Percentiles rank a stretch among this genome's conserved stretches.
These are phyloP conservation scores for Volucella bombylans DNA, from an alignment of 2,888 invertebrate genomes.

Conservation along the genomic window DNA sequence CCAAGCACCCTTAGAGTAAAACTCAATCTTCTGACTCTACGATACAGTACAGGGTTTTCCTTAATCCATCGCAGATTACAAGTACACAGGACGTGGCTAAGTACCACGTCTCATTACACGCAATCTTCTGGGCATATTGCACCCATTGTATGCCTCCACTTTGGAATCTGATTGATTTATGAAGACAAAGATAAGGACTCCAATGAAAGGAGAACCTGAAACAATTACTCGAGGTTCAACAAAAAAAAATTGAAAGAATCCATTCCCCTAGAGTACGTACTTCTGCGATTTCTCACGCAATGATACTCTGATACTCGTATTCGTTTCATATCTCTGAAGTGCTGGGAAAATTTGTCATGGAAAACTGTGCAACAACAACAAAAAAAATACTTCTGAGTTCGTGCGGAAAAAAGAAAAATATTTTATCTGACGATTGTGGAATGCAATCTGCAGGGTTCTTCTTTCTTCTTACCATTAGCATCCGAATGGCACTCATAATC, in stretches of 20 bases:
- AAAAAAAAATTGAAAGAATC: neutral
- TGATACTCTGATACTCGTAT: neutral
- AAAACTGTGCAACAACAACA: constrained; percentile 29
- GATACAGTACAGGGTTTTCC: too few species aligned
- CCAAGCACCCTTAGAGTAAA: too few species aligned
- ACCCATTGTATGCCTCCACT: constrained; percentile 33
- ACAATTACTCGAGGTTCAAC: neutral
- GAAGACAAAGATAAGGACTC: constrained; percentile 22
- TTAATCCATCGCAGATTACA: too few species aligned
- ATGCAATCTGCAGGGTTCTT: constrained; percentile 2
- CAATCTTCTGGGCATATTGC: constrained; percentile 58
- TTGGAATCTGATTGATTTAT: constrained; percentile 61
- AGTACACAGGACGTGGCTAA: constrained; percentile 59
- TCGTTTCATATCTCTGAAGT: constrained; percentile 28
- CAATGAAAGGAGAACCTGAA: constrained; percentile 16
- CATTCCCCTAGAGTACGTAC: constrained; percentile 2
- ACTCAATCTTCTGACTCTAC: too few species aligned
- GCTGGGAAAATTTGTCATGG: constrained; percentile 41
- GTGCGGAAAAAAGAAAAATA: constrained; percentile 29
- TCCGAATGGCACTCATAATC: neutral
- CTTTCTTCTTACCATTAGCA: constrained; percentile 4
- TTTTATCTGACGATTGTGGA: constrained; percentile 34
- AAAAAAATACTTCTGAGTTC: constrained; percentile 33
- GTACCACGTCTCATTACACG: constrained; percentile 60
- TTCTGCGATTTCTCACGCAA: constrained; percentile 17